These are phyloP conservation scores for Drosophila azteca DNA, from an alignment of 1,140 invertebrate genomes.

Conservation along the genomic window DNA sequence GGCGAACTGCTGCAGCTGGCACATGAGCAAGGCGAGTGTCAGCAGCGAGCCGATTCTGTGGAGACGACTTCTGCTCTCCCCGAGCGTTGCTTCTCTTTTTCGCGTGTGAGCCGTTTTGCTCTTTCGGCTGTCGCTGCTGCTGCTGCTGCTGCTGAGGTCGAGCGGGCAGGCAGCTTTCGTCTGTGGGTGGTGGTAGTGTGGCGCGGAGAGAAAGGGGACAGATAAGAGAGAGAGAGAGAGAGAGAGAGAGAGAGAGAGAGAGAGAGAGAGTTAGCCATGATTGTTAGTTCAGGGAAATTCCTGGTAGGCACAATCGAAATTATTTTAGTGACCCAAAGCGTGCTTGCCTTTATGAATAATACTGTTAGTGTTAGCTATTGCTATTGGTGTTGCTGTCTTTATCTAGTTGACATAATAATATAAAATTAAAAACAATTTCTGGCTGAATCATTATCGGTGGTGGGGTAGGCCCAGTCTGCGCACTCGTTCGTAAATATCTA, in stretches of 20 bases:
- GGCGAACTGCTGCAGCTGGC: constrained; percentile 46
- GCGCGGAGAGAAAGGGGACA: no score
- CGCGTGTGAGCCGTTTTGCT: constrained; percentile 62
- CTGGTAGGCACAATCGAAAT: constrained; percentile 53
- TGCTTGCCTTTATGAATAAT: constrained; percentile 57
- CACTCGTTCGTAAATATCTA: constrained; percentile 14
- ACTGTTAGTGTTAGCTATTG: constrained; percentile 24
- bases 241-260: no score
- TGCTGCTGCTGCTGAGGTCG: constrained; percentile 34
- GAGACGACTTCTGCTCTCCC: constrained; percentile 12
- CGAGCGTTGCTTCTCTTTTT: constrained; percentile 30
- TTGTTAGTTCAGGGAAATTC: constrained; percentile 41
- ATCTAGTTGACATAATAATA: constrained; percentile 74
- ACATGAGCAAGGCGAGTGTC: constrained; percentile 47
- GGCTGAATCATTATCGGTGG: constrained; percentile 64
- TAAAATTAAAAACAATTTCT: constrained; percentile 67
- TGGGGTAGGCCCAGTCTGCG: constrained; percentile 3
- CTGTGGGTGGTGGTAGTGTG: constrained; percentile 6
- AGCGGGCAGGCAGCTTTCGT: constrained; percentile 61
- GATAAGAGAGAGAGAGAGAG: neutral
- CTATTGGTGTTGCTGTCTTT: constrained; percentile 17
- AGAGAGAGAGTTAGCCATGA: constrained; percentile 13
- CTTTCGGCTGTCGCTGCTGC: constrained; percentile 23
- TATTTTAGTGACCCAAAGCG: constrained; percentile 57
- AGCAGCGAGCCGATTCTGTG: constrained; percentile 32